Evolutionary conservation across 2,888 invertebrate genomes (phyloP), one percentile per base, ranked within the genome.

Genomic region (Eremobia ochroleuca): DNA sequence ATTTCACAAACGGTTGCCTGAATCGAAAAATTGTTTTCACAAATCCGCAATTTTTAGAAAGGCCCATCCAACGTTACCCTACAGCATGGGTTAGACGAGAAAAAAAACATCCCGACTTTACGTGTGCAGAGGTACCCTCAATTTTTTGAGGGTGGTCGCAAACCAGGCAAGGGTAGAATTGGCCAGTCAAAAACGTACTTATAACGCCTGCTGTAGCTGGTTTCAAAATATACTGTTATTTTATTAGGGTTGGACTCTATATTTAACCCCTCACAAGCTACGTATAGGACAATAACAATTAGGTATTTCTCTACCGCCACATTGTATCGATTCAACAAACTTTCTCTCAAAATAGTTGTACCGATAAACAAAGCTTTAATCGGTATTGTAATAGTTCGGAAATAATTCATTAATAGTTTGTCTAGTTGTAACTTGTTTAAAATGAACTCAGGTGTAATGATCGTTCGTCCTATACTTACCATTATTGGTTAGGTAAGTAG

Each of bases 281-380:
- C 25, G 2, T 43, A 13, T 37, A 18, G 6, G 21, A 25, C 25
- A 69, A 13, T 34, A 13, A n/a, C 13, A 68, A 74, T 71, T 65
- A n/a, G n/a, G n/a, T n/a, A 73, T 80, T 80, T 80, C 62, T 67
- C 72, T 70, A 31, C 11, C 28, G 8, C 46, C 46, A 64, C n/a
- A 52, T 58, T 61, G 59, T 74, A 68, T 25, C 71, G 65, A n/a
- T 84, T 85, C 61, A 11, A 21, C 59, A 64, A 84, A 77, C 40
- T 74, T 77, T 69, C 18, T 34, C 37, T 64, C 37, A 1, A 76
- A 85, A 76, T 78, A 78, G 71, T 76, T 78, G 62, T 49, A 40
- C 66, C 58, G 66, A n/a, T 21, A 66, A 76, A 74, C 76, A 82
- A 73, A 73, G 70, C 37, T 58, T 55, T 71, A 61, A 73, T 70